Percentiles rank a stretch among this genome's conserved stretches.
phyloP scores from a whole-genome alignment of 2,888 invertebrate genomes.

The Noctuana brunneofusca region DNA sequence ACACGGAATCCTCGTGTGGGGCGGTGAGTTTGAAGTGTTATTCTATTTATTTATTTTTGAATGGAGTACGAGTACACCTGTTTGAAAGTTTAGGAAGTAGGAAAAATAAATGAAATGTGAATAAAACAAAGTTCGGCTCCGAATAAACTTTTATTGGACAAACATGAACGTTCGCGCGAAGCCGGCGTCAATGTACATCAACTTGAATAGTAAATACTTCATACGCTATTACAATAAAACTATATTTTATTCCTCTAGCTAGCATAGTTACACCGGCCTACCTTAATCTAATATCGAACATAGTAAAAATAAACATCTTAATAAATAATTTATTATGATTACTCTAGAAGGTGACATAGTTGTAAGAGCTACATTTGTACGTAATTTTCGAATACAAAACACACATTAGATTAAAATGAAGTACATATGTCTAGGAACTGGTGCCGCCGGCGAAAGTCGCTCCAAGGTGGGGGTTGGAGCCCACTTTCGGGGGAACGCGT shows the following conservation, averaged over 20 bases:
- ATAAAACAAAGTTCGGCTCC: conserved; percentile 66
- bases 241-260: conserved; percentile 60
- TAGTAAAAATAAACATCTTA: conserved; percentile 56
- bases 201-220: conserved; percentile 62
- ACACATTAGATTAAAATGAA: conserved; percentile 37
- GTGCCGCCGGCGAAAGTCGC: conserved; percentile 41
- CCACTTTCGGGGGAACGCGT: conserved; percentile 1
- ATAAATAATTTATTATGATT: conserved; percentile 44
- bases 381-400: conserved; percentile 38
- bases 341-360: conserved; percentile 72
- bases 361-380: conserved; percentile 66
- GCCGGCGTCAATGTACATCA: conserved; percentile 71
- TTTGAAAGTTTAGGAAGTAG: background rate
- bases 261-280: conserved; percentile 41
- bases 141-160: conserved; percentile 80
- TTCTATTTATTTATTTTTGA: background rate
- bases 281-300: conserved; percentile 39
- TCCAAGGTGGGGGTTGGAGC: conserved; percentile 23
- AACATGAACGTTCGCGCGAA: conserved; percentile 59
- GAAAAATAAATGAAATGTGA: conserved; percentile 16
- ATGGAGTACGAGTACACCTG: background rate
- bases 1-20: too few relatives aligned
- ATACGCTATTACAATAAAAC: conserved; percentile 38
- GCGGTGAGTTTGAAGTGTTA: too few relatives aligned
- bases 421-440: conserved; percentile 52